Base-by-base conservation (phyloP, 2,113 vertebrate genomes). In the Leptobrachium ailaonicum region DNA sequence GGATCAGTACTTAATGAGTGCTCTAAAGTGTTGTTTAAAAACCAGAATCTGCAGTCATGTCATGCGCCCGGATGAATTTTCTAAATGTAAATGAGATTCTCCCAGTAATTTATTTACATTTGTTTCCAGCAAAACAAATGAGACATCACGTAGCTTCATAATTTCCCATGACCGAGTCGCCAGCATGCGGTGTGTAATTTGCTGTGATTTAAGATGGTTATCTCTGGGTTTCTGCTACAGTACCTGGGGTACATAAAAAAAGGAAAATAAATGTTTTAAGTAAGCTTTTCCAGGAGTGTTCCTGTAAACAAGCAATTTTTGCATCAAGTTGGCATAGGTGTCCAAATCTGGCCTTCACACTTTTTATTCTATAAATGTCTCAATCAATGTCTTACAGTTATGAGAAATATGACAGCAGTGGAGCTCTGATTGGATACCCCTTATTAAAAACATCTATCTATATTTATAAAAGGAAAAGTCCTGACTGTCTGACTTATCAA, bases 51-150 rank as follows among this genome's bases (percentile, higher is more conserved):
- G 89, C 80, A 94, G 90, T 91, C 89, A 74, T 90, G 88, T 90
- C 92, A 92, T 91, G 90, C 84, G 82, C 86, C 41, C 72, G 86
- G 90, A 90, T 90, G 87, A 89, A 90, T 92, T 80, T 91, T 92
- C 88, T 90, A 90, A 88, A 93, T 92, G 91, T 88, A 94, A 93
- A 93, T 93, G 90, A 94, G 89, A 87, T 90, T 90, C 88, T 88
- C 87, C 81, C 88, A 89, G 90, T 92, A 92, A 94, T 94, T 93
- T 94, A 92, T 93, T 94, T 93, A 92, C 90, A 92, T 94, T 93
- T 93, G 93, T 94, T 93, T 94, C 88, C 89, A 91, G 88, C 90
- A 92, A 90, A 93, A 92, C 92, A 95, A 92, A 94, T 91, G 93
- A 94, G 90, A 93, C 91, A 90, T 93, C 92, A 93, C 88, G 87